phyloP scores from a whole-genome alignment of 2,888 invertebrate genomes.

The Dynastes tityus region DNA sequence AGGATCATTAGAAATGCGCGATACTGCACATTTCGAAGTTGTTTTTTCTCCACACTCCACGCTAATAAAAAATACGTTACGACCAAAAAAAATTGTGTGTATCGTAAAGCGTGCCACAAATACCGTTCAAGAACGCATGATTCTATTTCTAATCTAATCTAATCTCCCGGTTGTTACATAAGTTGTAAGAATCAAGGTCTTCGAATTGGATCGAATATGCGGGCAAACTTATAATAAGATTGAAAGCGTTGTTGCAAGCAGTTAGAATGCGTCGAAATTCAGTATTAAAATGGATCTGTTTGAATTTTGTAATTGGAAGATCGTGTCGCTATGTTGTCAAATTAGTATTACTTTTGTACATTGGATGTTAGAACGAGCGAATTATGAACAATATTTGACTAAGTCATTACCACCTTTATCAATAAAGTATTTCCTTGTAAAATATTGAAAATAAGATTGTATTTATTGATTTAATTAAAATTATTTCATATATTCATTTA shows the following conservation, averaged over 20 bases:
- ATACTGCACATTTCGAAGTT: too few relatives aligned
- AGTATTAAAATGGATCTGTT: not conserved
- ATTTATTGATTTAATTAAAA: too few relatives aligned
- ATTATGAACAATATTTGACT: not conserved
- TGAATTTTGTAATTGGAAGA: not conserved
- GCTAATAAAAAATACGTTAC: not conserved
- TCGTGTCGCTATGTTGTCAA: not conserved
- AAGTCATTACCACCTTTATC: too few relatives aligned
- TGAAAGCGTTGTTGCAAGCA: not conserved
- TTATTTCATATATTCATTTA: too few relatives aligned
- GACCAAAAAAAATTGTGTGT: slow-evolving; percentile 4
- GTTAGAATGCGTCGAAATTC: not conserved
- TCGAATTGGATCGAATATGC: slow-evolving; percentile 10
- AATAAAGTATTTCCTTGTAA: too few relatives aligned
- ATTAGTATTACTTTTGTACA: not conserved
- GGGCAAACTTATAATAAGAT: not conserved
- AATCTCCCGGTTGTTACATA: slow-evolving; percentile 33
- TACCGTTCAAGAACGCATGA: slow-evolving; percentile 41
- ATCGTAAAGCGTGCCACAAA: slow-evolving; percentile 20
- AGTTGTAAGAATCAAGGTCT: slow-evolving; percentile 38
- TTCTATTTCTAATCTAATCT: slow-evolving; percentile 47
- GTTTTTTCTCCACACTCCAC: too few relatives aligned
- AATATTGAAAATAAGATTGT: too few relatives aligned
- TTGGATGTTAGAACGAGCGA: not conserved
- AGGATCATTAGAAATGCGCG: too few relatives aligned